Conservation (phyloP, 2,797 vertebrate genomes). For the Malacoctenus gilli region DNA sequence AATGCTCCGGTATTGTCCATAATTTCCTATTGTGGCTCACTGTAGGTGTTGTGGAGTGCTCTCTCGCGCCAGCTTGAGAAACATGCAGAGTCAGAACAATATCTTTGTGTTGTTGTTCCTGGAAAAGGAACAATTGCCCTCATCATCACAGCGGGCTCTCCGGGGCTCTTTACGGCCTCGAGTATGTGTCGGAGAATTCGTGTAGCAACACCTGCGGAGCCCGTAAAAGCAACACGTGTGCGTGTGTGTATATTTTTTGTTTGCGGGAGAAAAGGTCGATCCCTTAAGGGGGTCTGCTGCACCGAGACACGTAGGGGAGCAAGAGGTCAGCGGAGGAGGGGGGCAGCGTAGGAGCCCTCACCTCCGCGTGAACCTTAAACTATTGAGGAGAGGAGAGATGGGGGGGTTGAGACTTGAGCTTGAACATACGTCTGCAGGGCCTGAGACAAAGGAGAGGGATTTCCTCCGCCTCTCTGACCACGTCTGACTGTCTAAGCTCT, state of each 20-base stretch:
- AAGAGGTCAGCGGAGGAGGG: conserved; percentile 65
- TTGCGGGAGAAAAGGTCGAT: conserved; percentile 55
- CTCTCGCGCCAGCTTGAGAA: conserved; percentile 18
- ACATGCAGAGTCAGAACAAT: conserved; percentile 6
- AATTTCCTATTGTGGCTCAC: conserved; percentile 7
- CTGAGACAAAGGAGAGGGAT: conserved; percentile 76
- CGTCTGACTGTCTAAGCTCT: conserved; percentile 64
- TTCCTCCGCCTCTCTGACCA: conserved; percentile 71
- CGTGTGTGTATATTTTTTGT: conserved; percentile 34
- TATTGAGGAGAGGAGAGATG: conserved; percentile 33
- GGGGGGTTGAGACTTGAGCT: conserved; percentile 72
- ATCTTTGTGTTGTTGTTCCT: conserved; percentile 12
- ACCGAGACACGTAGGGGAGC: conserved; percentile 65
- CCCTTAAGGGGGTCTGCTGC: conserved; percentile 66
- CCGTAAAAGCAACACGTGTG: conserved; percentile 50
- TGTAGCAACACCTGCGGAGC: conserved; percentile 66
- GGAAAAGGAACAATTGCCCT: conserved; percentile 23
- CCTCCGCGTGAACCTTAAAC: conserved; percentile 71
- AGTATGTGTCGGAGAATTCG: conserved; percentile 8
- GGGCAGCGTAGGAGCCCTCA: conserved; percentile 59
- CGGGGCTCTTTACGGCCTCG: conserved; percentile 18
- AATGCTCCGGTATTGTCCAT: conserved; percentile 9
- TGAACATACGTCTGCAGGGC: conserved; percentile 75
- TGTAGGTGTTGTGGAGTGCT: conserved; percentile 7
- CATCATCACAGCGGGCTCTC: conserved; percentile 1